Conservation (phyloP, 1,140 invertebrate species). For the Eueides isabella region DNA sequence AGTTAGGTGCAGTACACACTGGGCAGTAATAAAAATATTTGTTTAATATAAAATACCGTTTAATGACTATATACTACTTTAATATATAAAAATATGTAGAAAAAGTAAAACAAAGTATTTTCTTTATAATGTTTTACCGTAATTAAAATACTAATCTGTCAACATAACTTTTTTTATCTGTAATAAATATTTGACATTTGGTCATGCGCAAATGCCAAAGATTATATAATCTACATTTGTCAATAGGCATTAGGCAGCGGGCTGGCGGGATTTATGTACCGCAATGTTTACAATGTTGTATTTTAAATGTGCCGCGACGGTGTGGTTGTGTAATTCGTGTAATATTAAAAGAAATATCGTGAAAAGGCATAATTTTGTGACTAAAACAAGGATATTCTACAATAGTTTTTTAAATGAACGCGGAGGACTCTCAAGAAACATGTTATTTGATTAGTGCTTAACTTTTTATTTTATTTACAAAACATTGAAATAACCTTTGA, state of each 20-base stretch:
- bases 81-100: too few species aligned
- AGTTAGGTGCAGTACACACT: not conserved
- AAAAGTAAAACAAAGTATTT: too few species aligned
- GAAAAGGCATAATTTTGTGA: not conserved
- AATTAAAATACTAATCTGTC: not conserved
- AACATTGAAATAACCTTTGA: not conserved
- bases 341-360: not conserved
- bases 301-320: not conserved
- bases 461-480: not conserved
- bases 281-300: constrained; percentile 2
- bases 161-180: not conserved
- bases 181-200: not conserved
- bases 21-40: not conserved
- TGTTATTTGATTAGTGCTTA: constrained; percentile 1
- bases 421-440: not conserved
- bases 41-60: not conserved
- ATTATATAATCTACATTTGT: constrained; percentile 12
- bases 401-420: not conserved
- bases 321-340: constrained; percentile 8
- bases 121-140: too few species aligned
- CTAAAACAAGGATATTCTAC: not conserved
- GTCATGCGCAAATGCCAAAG: not conserved
- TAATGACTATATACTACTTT: too few species aligned
- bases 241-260: too few species aligned
- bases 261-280: not conserved